Evolutionary conservation across 2,113 vertebrate genomes (phyloP).

Genomic region (Melanerpes formicivorus): DNA sequence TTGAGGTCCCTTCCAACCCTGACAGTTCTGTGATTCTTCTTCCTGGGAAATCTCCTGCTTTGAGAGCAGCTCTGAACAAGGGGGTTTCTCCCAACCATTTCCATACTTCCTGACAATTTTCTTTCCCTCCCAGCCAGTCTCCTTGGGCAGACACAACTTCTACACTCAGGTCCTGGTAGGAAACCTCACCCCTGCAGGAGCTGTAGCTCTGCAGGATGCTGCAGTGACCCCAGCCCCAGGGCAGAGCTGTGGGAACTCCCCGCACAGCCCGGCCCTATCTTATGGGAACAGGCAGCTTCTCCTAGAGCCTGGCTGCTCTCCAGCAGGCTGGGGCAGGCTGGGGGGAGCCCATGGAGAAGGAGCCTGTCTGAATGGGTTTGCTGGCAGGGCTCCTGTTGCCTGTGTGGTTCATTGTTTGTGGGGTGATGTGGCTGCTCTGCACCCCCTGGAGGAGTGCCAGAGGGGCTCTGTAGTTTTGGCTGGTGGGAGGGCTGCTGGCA

Average conservation of each 20-base stretch:
- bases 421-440: background rate
- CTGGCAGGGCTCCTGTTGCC: conserved; percentile 5
- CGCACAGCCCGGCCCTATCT: conserved; percentile 34
- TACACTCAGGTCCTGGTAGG: background rate
- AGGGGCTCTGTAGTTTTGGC: background rate
- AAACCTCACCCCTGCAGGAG: background rate
- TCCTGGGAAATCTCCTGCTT: background rate
- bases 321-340: background rate
- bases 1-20: too few species aligned
- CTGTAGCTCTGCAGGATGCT: background rate
- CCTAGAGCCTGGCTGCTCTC: background rate
- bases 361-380: conserved; percentile 48
- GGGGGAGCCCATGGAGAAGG: background rate
- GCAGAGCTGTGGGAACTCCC: conserved; percentile 32
- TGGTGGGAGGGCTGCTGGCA: background rate
- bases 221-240: background rate
- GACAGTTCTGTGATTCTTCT: background rate
- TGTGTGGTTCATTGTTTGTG: conserved; percentile 36
- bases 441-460: background rate
- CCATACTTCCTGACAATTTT: background rate
- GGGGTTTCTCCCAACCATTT: background rate
- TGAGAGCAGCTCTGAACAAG: background rate
- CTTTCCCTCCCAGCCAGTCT: background rate
- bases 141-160: background rate
- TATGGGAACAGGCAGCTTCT: conserved; percentile 60